These are phyloP conservation scores for Mactromeris polynyma DNA, from an alignment of 2,888 invertebrate species.

Conservation along the genomic window DNA sequence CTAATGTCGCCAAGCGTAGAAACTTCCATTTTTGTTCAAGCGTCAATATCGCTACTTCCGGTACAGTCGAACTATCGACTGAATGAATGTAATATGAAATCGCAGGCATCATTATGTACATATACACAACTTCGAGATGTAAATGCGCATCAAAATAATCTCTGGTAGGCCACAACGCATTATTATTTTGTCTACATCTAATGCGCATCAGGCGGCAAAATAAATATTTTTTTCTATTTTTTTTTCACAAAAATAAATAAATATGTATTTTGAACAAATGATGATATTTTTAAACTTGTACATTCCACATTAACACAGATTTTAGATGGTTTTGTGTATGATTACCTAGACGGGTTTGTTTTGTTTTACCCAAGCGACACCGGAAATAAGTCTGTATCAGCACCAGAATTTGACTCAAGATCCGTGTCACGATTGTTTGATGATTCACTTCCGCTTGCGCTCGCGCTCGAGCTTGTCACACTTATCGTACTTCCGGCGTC, in stretches of 20 bases:
- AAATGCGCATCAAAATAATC: slow-evolving; percentile 29
- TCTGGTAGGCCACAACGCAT: slow-evolving; percentile 38
- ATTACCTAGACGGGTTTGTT: slow-evolving; percentile 1
- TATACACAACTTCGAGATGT: background rate
- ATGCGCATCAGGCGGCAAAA: slow-evolving; percentile 24
- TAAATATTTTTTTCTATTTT: slow-evolving; percentile 30
- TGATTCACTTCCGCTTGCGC: slow-evolving; percentile 61
- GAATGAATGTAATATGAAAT: slow-evolving; percentile 1
- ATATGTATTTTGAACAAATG: slow-evolving; percentile 36
- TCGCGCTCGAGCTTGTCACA: slow-evolving; percentile 40
- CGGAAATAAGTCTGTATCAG: slow-evolving; percentile 54
- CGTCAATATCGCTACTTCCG: slow-evolving; percentile 12
- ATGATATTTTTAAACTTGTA: background rate
- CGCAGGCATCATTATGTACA: slow-evolving; percentile 1
- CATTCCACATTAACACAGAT: slow-evolving; percentile 26
- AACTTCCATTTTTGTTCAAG: background rate
- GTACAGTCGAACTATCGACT: background rate
- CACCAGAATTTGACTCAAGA: slow-evolving; percentile 69
- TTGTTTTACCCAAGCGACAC: slow-evolving; percentile 29
- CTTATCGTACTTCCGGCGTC: slow-evolving; percentile 55
- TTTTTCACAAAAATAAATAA: slow-evolving; percentile 48
- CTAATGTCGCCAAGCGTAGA: slow-evolving; percentile 1
- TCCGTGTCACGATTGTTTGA: slow-evolving; percentile 60
- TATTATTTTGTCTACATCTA: slow-evolving; percentile 32
- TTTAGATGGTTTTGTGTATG: slow-evolving; percentile 24